A percentile compares a stretch with the other conserved stretches of the same genome.
Conservation (phyloP, 1,140 invertebrate genomes). For the Papilio helenus region DNA sequence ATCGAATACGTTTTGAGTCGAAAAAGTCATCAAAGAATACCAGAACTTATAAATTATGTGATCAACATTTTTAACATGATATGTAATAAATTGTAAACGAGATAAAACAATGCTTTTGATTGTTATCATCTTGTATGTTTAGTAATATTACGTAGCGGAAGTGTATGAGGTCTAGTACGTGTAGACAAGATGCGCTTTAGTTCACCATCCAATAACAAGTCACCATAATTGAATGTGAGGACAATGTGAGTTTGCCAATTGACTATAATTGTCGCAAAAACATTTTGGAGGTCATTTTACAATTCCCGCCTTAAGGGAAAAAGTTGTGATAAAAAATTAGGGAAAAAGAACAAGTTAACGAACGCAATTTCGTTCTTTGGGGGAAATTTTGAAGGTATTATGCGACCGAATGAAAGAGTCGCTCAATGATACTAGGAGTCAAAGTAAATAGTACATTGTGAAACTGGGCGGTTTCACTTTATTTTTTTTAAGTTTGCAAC, state of each 20-base stretch:
- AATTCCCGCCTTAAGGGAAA: constrained; percentile 37
- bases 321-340: constrained; percentile 45
- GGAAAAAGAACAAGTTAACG: constrained; percentile 43
- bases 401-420: constrained; percentile 59
- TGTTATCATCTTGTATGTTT: constrained; percentile 36
- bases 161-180: constrained; percentile 33
- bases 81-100: constrained; percentile 8
- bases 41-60: not conserved
- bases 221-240: constrained; percentile 64
- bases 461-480: constrained; percentile 66
- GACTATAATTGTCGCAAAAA: constrained; percentile 71
- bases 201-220: constrained; percentile 49
- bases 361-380: constrained; percentile 47
- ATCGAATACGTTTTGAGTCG: not conserved
- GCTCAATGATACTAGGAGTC: constrained; percentile 36
- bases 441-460: constrained; percentile 60
- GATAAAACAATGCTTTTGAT: constrained; percentile 33
- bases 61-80: not conserved
- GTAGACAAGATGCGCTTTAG: constrained; percentile 41
- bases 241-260: constrained; percentile 66
- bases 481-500: constrained; percentile 73
- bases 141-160: constrained; percentile 38
- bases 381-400: constrained; percentile 66
- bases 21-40: not conserved
- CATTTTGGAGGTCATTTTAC: constrained; percentile 57